These are phyloP conservation scores for Dinothrombium tinctorium DNA, from an alignment of 1,140 invertebrate species.

Conservation along the genomic window DNA sequence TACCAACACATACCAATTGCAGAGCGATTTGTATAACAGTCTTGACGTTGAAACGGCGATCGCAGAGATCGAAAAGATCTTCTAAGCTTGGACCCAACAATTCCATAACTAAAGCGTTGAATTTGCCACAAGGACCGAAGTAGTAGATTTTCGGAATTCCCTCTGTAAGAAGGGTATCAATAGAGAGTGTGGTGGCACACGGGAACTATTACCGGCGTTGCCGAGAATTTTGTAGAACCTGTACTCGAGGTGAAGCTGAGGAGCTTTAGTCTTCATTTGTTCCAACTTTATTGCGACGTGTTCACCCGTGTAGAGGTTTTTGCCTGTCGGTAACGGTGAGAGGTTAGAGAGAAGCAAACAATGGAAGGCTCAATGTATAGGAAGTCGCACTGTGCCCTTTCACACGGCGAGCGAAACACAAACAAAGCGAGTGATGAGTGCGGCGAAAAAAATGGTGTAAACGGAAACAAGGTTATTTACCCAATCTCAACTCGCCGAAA, in stretches of 20 bases:
- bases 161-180: constrained; percentile 46
- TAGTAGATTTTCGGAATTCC: constrained; percentile 97
- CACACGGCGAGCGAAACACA: background rate
- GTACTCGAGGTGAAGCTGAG: constrained; percentile 99
- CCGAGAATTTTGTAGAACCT: constrained; percentile 99
- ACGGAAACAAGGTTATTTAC: constrained; percentile 25
- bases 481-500: constrained; percentile 94
- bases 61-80: constrained; percentile 97
- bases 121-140: constrained; percentile 96
- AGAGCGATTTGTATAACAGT: constrained; percentile 95
- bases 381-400: background rate
- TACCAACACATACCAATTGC: constrained; percentile 86
- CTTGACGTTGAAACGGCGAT: constrained; percentile 91
- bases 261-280: constrained; percentile 99
- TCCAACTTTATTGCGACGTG: constrained; percentile 99
- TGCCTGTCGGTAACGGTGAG: constrained; percentile 42
- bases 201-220: constrained; percentile 22
- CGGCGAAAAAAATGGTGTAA: background rate
- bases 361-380: no score
- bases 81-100: constrained; percentile 93
- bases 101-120: constrained; percentile 99
- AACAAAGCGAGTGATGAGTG: background rate
- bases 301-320: constrained; percentile 99
- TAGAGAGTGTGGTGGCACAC: no score
- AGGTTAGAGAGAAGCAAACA: background rate